A percentile compares a stretch with the other conserved stretches of the same genome.
These are phyloP conservation scores for Ooceraea biroi DNA, from an alignment of 1,140 invertebrate species.

Conservation along the genomic window DNA sequence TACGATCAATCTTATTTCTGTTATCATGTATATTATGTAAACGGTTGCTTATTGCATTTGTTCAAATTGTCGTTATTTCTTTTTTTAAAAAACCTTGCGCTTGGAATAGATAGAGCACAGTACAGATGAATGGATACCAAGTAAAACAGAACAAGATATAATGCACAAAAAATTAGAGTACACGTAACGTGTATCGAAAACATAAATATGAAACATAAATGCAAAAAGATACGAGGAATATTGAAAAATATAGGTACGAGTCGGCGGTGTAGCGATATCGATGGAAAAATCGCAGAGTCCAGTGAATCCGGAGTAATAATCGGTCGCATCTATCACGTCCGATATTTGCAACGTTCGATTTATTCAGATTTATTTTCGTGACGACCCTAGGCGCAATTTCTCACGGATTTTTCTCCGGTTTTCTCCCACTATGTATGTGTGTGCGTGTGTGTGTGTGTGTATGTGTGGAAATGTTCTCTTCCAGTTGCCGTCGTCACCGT, in stretches of 20 bases:
- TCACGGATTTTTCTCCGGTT: constrained; percentile 37
- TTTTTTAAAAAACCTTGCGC: neutral
- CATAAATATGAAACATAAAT: constrained; percentile 27
- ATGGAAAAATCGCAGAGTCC: constrained; percentile 52
- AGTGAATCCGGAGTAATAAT: constrained; percentile 61
- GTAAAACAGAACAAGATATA: constrained; percentile 4
- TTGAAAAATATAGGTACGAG: constrained; percentile 5
- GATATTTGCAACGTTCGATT: constrained; percentile 59
- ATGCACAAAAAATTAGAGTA: neutral
- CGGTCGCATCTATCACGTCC: constrained; percentile 49
- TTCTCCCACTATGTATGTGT: no score
- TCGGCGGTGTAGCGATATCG: constrained; percentile 27
- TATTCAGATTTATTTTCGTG: constrained; percentile 59
- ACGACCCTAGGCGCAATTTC: constrained; percentile 42
- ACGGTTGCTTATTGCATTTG: no score
- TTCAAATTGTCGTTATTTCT: neutral
- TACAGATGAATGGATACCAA: neutral
- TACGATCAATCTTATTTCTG: neutral
- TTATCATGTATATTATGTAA: neutral
- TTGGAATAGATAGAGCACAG: neutral
- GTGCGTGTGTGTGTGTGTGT: no score
- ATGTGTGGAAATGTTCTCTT: constrained; percentile 34
- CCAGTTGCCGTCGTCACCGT: constrained; percentile 1
- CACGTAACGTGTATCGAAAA: neutral
- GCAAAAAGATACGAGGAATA: constrained; percentile 48